Base-by-base conservation (phyloP, 35 echinoderm and acorn worm species). In the Holothuria glaberrima region DNA sequence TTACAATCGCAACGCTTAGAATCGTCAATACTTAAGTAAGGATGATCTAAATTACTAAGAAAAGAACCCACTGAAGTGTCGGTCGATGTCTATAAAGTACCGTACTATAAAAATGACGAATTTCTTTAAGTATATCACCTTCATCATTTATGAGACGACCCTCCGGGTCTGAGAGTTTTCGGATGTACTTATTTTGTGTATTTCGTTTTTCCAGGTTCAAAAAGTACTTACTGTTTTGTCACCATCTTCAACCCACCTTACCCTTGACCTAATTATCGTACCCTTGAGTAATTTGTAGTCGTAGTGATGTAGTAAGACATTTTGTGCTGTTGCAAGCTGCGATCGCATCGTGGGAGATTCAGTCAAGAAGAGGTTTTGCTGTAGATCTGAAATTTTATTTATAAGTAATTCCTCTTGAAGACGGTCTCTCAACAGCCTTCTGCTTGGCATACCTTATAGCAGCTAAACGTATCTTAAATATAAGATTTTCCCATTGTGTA, bases 401-500 rank as follows among this genome's bases (percentile, higher is more conserved):
- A 69, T 19, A 26, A 69, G 22, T 69, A 33, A 27, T 69, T 69
- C 31, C 17, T 69, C 66, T 24, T 69, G 20, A 12, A 69, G 21
- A 69, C 66, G n/a, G n/a, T 27, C 66, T 69, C 66, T 69, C 66
- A 27, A 22, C 25, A 69, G 66, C 66, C 66, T 27, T 69, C 3
- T 69, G 66, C 66, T 69, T 69, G 9, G 66, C 6, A 33, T 29
- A 69, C 2, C 21, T 32, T 10, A 68, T 68, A 25, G 64, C n/a
- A 68, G n/a, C 64, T 6, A 68, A 10, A 32, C 13, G 64, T 14
- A 68, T 14, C 30, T 68, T 68, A 32, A 25, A 68, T 68, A 10
- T 68, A 68, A 68, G 64, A 68, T 68, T 68, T 32, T 26, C 64
- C 64, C n/a, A n/a, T n/a, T n/a, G n/a, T n/a, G n/a, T n/a, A n/a